Conservation (phyloP, 2,113 vertebrate species). For the Girardinichthys multiradiatus region DNA sequence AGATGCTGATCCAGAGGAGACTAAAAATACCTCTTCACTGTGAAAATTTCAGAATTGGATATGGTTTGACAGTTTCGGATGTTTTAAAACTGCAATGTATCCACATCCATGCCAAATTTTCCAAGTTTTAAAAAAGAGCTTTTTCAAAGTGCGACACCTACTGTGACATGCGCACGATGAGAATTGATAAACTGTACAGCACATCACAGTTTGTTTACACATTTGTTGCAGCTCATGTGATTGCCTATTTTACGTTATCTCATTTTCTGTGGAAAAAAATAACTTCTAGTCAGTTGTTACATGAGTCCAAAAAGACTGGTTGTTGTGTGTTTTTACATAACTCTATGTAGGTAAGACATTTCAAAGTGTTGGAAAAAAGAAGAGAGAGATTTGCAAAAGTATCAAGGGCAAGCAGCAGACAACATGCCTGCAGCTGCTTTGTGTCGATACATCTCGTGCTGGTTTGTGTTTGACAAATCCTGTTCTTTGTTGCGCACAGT, state of each 20-base stretch:
- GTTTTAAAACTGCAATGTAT: constrained; percentile 21
- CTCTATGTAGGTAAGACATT: constrained; percentile 1
- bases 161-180: neutral
- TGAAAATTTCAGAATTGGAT: constrained; percentile 29
- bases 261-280: constrained; percentile 19
- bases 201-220: constrained; percentile 16
- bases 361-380: constrained; percentile 34
- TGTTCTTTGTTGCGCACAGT: constrained; percentile 20
- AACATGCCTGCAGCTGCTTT: constrained; percentile 36
- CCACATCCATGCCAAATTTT: neutral
- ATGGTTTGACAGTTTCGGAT: constrained; percentile 28
- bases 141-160: constrained; percentile 1
- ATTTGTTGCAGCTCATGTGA: constrained; percentile 7
- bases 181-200: constrained; percentile 7
- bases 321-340: constrained; percentile 21
- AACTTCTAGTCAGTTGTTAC: constrained; percentile 15
- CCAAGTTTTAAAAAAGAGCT: constrained; percentile 12
- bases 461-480: constrained; percentile 5
- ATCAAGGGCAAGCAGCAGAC: constrained; percentile 44
- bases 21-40: constrained; percentile 47
- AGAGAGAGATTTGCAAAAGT: constrained; percentile 24
- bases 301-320: constrained; percentile 4
- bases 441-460: constrained; percentile 18
- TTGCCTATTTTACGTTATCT: constrained; percentile 11
- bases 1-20: constrained; percentile 38